Conservation (phyloP, 2,888 invertebrate genomes). For the Seira sanloemensis region DNA sequence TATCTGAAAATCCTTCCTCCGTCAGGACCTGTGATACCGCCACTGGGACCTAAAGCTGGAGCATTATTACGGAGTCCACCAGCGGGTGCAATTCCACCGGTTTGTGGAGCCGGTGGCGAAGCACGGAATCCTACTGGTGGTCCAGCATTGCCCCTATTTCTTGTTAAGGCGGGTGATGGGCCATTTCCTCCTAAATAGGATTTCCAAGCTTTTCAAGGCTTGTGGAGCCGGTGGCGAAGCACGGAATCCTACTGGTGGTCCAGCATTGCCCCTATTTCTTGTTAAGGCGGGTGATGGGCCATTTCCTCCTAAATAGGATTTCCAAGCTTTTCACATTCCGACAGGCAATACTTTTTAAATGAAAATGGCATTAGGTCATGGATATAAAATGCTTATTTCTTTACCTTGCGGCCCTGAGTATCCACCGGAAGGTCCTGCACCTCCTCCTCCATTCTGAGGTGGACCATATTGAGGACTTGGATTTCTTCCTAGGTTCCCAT, state of each 20-base stretch:
- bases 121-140: background rate
- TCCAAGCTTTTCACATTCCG: background rate
- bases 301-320: background rate
- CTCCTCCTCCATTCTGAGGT: background rate
- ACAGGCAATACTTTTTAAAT: too few species aligned
- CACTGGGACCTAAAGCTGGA: background rate
- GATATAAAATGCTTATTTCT: background rate
- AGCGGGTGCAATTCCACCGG: constrained; percentile 18
- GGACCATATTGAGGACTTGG: constrained; percentile 17
- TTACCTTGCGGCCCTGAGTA: background rate
- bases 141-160: background rate
- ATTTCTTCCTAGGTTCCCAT: background rate
- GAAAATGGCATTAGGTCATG: background rate
- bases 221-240: constrained; percentile 11
- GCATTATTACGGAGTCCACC: background rate
- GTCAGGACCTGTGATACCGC: background rate
- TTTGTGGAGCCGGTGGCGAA: constrained; percentile 20
- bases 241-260: background rate
- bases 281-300: too few species aligned
- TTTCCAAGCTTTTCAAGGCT: background rate
- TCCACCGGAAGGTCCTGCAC: constrained; percentile 13
- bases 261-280: background rate
- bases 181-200: background rate
- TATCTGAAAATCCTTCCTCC: constrained; percentile 48
- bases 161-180: too few species aligned